These are phyloP conservation scores for Agrilus cyanescens DNA, from an alignment of 2,888 invertebrate genomes.

Conservation along the genomic window DNA sequence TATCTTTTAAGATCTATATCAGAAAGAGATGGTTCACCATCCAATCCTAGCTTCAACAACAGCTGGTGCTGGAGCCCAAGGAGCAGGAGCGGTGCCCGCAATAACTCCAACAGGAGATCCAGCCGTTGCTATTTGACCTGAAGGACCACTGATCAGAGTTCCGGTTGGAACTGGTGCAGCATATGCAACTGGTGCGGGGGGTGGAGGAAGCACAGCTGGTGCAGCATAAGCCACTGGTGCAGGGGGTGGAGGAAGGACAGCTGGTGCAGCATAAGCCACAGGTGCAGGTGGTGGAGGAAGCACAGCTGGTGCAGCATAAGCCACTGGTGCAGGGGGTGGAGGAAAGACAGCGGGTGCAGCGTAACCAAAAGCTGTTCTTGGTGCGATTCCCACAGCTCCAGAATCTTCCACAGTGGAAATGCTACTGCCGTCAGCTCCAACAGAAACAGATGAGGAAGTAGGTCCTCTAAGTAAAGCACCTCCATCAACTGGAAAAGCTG, in stretches of 20 bases:
- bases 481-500: slow-evolving; percentile 5
- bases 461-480: slow-evolving; percentile 8
- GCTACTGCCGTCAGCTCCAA: slow-evolving; percentile 35
- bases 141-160: background rate
- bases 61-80: too few relatives aligned
- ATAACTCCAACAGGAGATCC: background rate
- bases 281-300: slow-evolving; percentile 7
- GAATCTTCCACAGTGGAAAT: slow-evolving; percentile 34
- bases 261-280: slow-evolving; percentile 25
- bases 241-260: background rate
- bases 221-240: slow-evolving; percentile 24
- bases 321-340: slow-evolving; percentile 17
- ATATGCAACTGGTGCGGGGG: background rate
- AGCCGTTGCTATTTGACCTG: background rate
- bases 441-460: slow-evolving; percentile 8
- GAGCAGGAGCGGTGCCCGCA: background rate
- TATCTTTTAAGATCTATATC: too few relatives aligned
- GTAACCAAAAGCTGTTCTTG: slow-evolving; percentile 26
- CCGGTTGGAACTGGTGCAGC: too few relatives aligned
- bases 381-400: slow-evolving; percentile 33
- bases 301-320: slow-evolving; percentile 20
- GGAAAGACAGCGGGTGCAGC: slow-evolving; percentile 16
- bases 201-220: slow-evolving; percentile 8
- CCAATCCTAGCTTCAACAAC: too few relatives aligned
- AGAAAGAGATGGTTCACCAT: too few relatives aligned